Evolutionary conservation across 2,113 vertebrate genomes (phyloP).

Genomic region (Ceyx melanurus): DNA sequence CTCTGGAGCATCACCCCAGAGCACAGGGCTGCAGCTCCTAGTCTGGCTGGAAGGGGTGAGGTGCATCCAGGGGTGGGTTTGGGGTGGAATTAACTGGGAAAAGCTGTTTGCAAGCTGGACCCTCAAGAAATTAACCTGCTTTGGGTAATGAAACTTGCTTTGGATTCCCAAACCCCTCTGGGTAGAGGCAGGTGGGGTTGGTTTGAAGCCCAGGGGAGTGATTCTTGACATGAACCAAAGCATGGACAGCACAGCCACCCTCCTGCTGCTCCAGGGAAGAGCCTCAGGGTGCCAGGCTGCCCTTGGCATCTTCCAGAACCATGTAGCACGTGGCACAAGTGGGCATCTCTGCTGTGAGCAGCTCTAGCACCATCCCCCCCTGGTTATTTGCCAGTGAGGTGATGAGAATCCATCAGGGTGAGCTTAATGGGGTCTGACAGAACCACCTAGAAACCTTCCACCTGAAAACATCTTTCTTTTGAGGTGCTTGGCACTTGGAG

Average conservation of each 20-base stretch:
- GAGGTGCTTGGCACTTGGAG: neutral
- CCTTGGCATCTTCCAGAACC: neutral
- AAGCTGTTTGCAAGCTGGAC: no score
- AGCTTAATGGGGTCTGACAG: neutral
- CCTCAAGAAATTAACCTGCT: no score
- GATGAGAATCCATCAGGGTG: neutral
- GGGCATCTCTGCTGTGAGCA: neutral
- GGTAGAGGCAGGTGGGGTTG: neutral
- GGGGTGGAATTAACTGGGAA: no score
- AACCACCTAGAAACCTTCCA: neutral
- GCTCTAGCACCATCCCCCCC: neutral
- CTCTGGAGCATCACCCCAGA: no score
- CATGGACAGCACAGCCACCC: rapidly evolving
- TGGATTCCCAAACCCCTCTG: neutral
- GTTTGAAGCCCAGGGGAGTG: neutral
- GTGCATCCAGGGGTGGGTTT: no score
- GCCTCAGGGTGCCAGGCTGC: rapidly evolving
- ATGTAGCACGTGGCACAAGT: neutral
- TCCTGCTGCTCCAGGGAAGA: neutral
- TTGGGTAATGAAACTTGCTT: neutral
- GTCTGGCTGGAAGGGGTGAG: no score
- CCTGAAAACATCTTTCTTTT: neutral
- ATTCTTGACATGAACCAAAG: neutral
- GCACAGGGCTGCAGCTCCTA: no score
- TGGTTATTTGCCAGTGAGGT: neutral